Evolutionary conservation across 2,888 invertebrate species (phyloP).

Genomic region (Eristalis arbustorum): DNA sequence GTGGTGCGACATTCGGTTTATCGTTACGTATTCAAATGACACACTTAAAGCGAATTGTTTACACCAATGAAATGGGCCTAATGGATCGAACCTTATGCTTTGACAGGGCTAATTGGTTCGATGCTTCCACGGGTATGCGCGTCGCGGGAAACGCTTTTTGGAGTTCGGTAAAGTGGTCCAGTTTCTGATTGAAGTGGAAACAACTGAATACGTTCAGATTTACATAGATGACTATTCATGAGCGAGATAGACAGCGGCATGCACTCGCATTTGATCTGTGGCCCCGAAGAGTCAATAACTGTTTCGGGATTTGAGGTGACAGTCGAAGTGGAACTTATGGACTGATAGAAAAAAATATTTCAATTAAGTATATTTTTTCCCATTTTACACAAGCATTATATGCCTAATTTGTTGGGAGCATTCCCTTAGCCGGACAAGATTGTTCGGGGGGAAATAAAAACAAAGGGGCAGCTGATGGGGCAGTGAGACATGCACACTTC

Average conservation of each 20-base stretch:
- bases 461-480: too few species aligned
- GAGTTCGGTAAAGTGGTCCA: conserved; percentile 4
- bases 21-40: conserved; percentile 45
- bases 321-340: neutral
- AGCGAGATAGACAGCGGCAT: neutral
- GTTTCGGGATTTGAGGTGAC: neutral
- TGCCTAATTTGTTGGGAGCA: neutral
- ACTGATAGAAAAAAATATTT: neutral
- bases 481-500: too few species aligned
- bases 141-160: neutral
- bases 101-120: conserved; percentile 45
- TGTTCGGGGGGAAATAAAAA: neutral
- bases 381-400: neutral
- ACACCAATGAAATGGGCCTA: conserved; percentile 35
- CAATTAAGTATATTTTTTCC: neutral
- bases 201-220: conserved; percentile 14
- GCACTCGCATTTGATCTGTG: neutral
- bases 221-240: conserved; percentile 44
- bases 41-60: conserved; percentile 29
- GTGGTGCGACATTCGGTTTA: conserved; percentile 1
- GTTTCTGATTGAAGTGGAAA: conserved; percentile 9
- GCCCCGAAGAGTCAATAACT: neutral
- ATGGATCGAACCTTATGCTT: conserved; percentile 20
- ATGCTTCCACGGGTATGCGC: neutral
- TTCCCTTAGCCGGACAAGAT: neutral